phyloP scores from a whole-genome alignment of 2,797 vertebrate genomes.

The Strix occidentalis region DNA sequence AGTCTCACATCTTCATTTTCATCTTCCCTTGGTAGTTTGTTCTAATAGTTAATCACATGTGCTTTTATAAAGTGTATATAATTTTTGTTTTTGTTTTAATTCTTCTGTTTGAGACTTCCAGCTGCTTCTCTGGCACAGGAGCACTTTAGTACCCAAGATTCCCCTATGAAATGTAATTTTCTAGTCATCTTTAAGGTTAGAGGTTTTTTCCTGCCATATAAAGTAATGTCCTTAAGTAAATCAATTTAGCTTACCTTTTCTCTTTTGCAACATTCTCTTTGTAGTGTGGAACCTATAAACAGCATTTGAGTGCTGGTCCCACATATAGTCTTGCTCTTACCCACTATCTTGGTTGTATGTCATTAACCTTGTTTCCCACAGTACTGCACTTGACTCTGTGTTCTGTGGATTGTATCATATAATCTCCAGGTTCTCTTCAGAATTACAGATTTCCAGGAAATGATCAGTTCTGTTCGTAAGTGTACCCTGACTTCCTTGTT shows the following conservation, averaged over 20 bases:
- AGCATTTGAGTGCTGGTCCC: not conserved
- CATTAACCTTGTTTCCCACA: not conserved
- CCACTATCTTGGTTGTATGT: not conserved
- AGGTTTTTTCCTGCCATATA: not conserved
- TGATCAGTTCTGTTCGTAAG: accelerated
- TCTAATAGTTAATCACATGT: not conserved
- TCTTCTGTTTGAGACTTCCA: not conserved
- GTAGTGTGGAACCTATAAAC: not conserved
- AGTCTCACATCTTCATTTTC: not conserved
- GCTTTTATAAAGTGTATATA: not conserved
- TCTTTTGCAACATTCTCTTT: not conserved
- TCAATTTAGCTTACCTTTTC: not conserved
- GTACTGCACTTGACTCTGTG: not conserved
- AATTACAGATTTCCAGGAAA: not conserved
- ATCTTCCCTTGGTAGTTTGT: not conserved
- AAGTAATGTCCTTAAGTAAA: not conserved
- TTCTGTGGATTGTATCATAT: not conserved
- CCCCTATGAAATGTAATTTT: not conserved
- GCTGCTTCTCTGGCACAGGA: not conserved
- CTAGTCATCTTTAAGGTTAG: not conserved
- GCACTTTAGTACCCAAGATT: not conserved
- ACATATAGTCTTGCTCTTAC: not conserved
- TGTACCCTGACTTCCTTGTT: not conserved
- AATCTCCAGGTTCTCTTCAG: not conserved
- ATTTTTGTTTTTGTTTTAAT: not conserved